Evolutionary conservation across 2,113 vertebrate species (phyloP).

Genomic region (Laticauda colubrina): DNA sequence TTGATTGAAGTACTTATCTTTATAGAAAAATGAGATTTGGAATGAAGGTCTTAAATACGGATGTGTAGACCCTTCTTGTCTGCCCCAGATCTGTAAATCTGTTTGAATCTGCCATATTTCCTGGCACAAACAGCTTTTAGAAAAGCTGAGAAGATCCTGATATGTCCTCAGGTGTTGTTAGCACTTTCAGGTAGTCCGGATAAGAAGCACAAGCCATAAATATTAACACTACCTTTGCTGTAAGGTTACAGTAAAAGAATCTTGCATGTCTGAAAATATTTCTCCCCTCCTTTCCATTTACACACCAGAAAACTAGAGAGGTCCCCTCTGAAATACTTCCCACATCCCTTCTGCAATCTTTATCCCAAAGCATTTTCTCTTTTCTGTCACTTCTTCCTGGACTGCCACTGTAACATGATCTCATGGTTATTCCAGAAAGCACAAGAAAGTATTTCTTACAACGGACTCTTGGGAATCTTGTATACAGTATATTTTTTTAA

Average conservation of each 20-base stretch:
- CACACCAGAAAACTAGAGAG: neutral
- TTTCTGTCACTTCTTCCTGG: neutral
- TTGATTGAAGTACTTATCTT: neutral
- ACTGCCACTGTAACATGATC: neutral
- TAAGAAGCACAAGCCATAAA: neutral
- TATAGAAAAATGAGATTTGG: neutral
- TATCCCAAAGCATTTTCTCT: neutral
- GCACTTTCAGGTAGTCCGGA: neutral
- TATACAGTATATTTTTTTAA: neutral
- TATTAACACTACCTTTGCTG: neutral
- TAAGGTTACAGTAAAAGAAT: neutral
- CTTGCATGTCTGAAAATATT: neutral
- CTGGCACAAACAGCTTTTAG: neutral
- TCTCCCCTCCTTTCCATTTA: neutral
- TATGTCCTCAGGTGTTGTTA: neutral
- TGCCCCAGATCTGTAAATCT: neutral
- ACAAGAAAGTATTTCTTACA: neutral
- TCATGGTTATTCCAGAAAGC: neutral
- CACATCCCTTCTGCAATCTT: neutral
- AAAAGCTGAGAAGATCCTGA: neutral
- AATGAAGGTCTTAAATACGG: neutral
- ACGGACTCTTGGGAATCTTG: neutral
- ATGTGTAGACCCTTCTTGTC: neutral
- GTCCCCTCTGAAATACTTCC: neutral
- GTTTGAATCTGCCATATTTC: neutral